Percentiles rank a stretch among this genome's conserved stretches.
Evolutionary conservation across 2,113 vertebrate species (phyloP).

Genomic region (Menura novaehollandiae): DNA sequence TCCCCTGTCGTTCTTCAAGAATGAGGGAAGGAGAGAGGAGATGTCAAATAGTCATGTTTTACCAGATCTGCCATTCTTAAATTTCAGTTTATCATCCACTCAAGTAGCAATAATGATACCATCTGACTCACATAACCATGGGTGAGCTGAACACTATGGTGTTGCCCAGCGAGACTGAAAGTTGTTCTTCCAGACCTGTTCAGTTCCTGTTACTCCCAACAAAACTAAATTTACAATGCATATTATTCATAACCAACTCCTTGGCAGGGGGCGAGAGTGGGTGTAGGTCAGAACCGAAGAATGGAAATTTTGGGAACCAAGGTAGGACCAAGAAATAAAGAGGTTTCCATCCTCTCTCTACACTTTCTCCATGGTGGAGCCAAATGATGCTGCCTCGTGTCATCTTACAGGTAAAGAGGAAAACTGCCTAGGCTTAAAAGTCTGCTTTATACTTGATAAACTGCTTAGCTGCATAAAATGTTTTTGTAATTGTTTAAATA

Average conservation of each 20-base stretch:
- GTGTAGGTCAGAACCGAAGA: not conserved
- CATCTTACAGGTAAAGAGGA: not conserved
- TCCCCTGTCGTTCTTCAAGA: not conserved
- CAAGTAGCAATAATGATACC: not conserved
- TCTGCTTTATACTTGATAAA: not conserved
- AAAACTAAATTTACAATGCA: not conserved
- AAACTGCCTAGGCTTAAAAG: not conserved
- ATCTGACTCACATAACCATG: not conserved
- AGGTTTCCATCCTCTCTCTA: not conserved
- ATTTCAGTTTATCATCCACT: not conserved
- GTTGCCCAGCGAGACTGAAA: not conserved
- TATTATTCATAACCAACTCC: not conserved
- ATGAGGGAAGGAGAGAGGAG: not conserved
- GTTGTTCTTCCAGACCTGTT: not conserved
- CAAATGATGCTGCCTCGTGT: not conserved
- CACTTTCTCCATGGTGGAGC: not conserved
- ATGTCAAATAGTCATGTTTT: not conserved
- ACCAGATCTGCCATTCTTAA: not conserved
- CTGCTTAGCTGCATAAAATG: slow-evolving; percentile 31
- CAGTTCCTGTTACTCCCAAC: not conserved
- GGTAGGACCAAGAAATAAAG: not conserved
- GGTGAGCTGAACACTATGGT: not conserved
- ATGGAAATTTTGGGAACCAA: not conserved
- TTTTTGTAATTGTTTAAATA: slow-evolving; percentile 60
- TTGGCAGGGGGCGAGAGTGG: not conserved